A percentile compares a stretch with the other conserved stretches of the same genome.
phyloP scores from a whole-genome alignment of 2,113 vertebrate genomes.

The Neodon shergylaensis region DNA sequence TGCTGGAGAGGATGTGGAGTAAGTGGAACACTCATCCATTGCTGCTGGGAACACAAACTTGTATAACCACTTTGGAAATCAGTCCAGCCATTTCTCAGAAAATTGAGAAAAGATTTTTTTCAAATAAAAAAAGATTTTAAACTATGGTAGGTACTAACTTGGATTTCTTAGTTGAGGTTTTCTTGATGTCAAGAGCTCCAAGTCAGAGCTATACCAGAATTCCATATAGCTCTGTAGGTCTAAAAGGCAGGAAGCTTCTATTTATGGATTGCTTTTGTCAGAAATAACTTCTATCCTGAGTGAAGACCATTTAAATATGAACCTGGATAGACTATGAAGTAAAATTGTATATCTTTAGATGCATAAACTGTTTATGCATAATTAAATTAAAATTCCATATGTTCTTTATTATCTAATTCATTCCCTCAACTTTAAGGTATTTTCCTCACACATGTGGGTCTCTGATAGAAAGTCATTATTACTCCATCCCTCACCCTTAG shows the following conservation, averaged over 20 bases:
- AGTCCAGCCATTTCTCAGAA: no score
- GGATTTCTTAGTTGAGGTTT: not conserved
- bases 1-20: no score
- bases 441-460: not conserved
- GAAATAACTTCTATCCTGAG: conserved; percentile 12
- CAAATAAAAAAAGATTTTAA: not conserved
- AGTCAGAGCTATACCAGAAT: not conserved
- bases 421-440: conserved; percentile 28
- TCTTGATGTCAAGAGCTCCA: not conserved
- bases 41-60: no score
- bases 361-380: not conserved
- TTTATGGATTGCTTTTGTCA: not conserved
- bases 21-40: no score
- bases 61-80: no score
- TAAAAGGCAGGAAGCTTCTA: not conserved
- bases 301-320: conserved; percentile 16
- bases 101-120: no score
- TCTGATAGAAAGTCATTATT: conserved; percentile 20
- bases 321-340: conserved; percentile 10
- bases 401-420: not conserved
- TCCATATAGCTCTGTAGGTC: not conserved
- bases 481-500: not conserved
- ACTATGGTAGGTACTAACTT: conserved; percentile 18
- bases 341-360: not conserved
- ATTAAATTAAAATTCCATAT: conserved; percentile 26